phyloP scores from a whole-genome alignment of 2,113 vertebrate species.

The Girardinichthys multiradiatus region DNA sequence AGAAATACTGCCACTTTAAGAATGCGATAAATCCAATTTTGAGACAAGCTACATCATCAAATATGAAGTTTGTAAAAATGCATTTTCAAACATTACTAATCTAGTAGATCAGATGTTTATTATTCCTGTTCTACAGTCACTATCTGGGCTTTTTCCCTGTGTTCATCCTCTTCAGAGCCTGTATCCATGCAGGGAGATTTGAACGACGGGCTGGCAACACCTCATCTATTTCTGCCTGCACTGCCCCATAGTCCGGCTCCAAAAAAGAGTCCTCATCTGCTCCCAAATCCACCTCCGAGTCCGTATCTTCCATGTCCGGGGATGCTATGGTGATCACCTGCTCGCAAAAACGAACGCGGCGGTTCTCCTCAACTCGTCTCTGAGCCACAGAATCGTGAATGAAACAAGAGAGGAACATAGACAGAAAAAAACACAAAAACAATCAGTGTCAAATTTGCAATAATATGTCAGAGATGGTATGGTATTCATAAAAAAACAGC shows the following conservation, averaged over 20 bases:
- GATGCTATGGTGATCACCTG: conserved; percentile 60
- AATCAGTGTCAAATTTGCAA: not conserved
- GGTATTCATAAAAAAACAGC: too few relatives aligned
- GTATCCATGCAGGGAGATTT: conserved; percentile 73
- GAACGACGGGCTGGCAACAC: conserved; percentile 34
- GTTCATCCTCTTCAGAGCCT: conserved; percentile 72
- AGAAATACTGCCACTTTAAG: conserved; percentile 1
- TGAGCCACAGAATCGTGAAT: conserved; percentile 30
- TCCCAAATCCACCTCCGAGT: conserved; percentile 58
- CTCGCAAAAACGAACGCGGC: conserved; percentile 75
- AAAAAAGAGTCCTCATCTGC: conserved; percentile 52
- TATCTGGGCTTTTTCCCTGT: conserved; percentile 51
- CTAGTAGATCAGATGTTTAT: not conserved
- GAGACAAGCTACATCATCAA: not conserved
- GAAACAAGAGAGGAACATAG: too few relatives aligned
- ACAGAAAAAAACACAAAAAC: not conserved
- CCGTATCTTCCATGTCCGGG: conserved; percentile 16
- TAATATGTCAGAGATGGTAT: too few relatives aligned
- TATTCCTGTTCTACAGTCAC: conserved; percentile 1
- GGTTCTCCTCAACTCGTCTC: conserved; percentile 72
- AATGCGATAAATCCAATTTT: not conserved
- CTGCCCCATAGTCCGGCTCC: conserved; percentile 40
- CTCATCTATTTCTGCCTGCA: conserved; percentile 1
- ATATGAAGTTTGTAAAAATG: not conserved
- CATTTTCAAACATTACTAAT: not conserved